phyloP scores from a whole-genome alignment of 1,140 invertebrate species.

The Brachionus angularis region DNA sequence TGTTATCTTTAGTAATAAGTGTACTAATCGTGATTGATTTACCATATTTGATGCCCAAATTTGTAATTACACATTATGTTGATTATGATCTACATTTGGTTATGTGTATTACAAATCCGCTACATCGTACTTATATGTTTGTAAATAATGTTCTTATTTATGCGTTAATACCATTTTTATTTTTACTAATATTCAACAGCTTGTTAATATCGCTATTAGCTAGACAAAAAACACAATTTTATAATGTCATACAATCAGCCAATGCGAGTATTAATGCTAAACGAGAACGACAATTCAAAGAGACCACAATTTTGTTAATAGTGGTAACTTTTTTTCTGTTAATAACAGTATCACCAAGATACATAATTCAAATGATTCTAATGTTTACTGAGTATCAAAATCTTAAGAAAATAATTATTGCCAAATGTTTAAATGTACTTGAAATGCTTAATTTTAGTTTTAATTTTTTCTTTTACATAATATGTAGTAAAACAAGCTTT shows the following conservation, averaged over 20 bases:
- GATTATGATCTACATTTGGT: conserved; percentile 8
- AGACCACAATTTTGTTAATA: conserved; percentile 25
- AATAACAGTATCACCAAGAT: conserved; percentile 35
- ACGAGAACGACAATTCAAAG: conserved; percentile 43
- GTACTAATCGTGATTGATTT: conserved; percentile 14
- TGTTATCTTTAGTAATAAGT: conserved; percentile 6
- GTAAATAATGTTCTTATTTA: conserved; percentile 33
- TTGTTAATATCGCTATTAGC: conserved; percentile 23
- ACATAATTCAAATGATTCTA: conserved; percentile 18
- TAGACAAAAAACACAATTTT: conserved; percentile 21
- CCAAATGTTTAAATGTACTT: conserved; percentile 37
- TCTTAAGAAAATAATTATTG: not conserved
- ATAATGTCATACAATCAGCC: conserved; percentile 13
- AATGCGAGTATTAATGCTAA: not conserved
- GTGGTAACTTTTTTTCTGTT: conserved; percentile 34
- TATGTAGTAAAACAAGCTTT: conserved; percentile 35
- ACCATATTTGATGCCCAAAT: conserved; percentile 16
- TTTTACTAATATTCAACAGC: conserved; percentile 37
- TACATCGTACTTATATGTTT: conserved; percentile 3
- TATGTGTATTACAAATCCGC: conserved; percentile 16
- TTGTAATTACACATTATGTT: not conserved
- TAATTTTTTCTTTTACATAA: conserved; percentile 42
- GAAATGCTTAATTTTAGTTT: conserved; percentile 43
- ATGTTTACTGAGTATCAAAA: not conserved
- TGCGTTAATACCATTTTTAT: conserved; percentile 25